Percentiles rank a stretch among this genome's conserved stretches.
Conservation (phyloP, 2,888 invertebrate genomes). For the Lasioglossum lativentre region DNA sequence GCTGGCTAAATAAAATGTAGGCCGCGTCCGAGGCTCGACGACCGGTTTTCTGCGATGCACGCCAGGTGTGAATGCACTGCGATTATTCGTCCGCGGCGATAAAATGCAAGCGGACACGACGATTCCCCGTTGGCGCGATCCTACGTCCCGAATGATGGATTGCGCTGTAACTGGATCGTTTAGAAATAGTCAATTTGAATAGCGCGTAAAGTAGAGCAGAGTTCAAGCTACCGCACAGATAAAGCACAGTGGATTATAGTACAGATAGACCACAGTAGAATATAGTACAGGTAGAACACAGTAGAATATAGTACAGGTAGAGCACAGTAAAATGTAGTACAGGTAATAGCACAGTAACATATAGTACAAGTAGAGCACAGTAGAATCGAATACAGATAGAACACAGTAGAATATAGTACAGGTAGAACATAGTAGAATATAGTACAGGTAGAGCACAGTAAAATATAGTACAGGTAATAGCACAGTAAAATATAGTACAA, state of each 20-base stretch:
- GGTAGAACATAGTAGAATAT: background rate
- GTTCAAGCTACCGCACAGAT: background rate
- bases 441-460: too few relatives aligned
- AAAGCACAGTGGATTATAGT: background rate
- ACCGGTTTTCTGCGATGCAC: conserved; percentile 31
- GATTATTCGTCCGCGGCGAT: conserved; percentile 18
- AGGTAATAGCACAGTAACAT: background rate
- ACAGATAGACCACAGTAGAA: background rate
- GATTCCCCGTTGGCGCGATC: background rate
- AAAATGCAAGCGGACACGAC: background rate
- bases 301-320: background rate
- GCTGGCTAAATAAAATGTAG: conserved; percentile 53
- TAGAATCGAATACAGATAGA: background rate
- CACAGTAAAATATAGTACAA: too few relatives aligned
- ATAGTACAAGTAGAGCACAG: background rate
- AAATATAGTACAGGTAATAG: background rate
- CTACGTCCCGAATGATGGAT: background rate
- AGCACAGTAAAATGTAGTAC: background rate
- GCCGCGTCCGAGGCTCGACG: conserved; percentile 35
- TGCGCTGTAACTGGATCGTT: background rate
- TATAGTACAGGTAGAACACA: background rate
- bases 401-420: background rate
- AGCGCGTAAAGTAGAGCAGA: background rate
- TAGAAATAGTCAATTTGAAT: conserved; percentile 1
- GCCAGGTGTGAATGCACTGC: conserved; percentile 44